These are phyloP conservation scores for Strigamia transsilvanica DNA, from an alignment of 2,888 invertebrate species.

Conservation along the genomic window DNA sequence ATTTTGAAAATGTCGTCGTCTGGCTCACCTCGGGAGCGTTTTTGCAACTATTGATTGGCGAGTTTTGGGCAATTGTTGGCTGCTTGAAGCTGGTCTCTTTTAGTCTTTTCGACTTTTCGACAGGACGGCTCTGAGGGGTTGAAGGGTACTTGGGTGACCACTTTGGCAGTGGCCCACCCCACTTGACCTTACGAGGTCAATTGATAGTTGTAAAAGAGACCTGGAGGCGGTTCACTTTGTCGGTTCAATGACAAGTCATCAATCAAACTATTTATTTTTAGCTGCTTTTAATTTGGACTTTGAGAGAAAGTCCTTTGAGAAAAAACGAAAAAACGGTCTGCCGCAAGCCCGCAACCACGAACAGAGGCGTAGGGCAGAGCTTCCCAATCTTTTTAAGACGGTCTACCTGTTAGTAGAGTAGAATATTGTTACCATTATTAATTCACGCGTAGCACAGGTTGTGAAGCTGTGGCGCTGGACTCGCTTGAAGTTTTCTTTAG, in stretches of 20 bases:
- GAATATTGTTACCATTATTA: too few relatives aligned
- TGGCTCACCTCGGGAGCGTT: background rate
- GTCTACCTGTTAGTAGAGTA: too few relatives aligned
- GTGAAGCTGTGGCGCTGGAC: too few relatives aligned
- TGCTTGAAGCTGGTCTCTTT: background rate
- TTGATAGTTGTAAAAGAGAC: background rate
- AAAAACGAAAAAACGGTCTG: too few relatives aligned
- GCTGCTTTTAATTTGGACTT: background rate
- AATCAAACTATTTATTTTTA: background rate
- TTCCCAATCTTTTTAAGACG: too few relatives aligned
- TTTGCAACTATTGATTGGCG: background rate
- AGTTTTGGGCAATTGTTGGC: background rate
- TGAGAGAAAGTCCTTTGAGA: too few relatives aligned
- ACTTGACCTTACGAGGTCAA: background rate
- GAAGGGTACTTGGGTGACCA: slow-evolving; percentile 34
- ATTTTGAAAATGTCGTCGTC: background rate
- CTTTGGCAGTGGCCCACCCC: slow-evolving; percentile 16
- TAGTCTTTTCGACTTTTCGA: background rate
- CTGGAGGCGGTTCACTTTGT: background rate
- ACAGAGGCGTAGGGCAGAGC: too few relatives aligned
- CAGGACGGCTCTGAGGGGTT: background rate
- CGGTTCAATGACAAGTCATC: background rate
- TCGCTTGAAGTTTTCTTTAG: too few relatives aligned
- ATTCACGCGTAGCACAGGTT: too few relatives aligned
- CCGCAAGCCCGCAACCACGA: too few relatives aligned